phyloP scores from a whole-genome alignment of 2,888 invertebrate species.

The Beris chalybata region DNA sequence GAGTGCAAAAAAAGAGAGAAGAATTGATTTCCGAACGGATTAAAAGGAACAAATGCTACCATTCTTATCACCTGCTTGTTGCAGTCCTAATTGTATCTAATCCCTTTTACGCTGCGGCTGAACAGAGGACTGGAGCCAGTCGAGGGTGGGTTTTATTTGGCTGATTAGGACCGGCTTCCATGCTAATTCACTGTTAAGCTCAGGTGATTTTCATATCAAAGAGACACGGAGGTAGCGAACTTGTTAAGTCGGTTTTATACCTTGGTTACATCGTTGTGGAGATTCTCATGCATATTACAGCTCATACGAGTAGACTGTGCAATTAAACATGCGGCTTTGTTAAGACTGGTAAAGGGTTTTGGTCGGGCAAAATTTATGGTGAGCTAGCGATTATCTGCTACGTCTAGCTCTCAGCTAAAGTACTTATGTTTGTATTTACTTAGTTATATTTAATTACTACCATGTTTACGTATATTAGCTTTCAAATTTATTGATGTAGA shows the following conservation, averaged over 20 bases:
- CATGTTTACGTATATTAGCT: too few relatives aligned
- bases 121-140: conserved; percentile 3
- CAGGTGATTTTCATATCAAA: conserved; percentile 28
- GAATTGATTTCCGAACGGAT: conserved; percentile 5
- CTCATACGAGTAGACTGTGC: neutral
- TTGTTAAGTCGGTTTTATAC: too few relatives aligned
- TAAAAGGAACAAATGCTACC: conserved; percentile 11
- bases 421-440: too few relatives aligned
- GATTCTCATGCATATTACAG: neutral
- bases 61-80: conserved; percentile 26
- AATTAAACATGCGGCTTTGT: conserved; percentile 15
- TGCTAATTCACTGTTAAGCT: conserved; percentile 25
- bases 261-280: too few relatives aligned
- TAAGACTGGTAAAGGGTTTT: neutral
- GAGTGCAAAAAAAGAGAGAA: neutral
- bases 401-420: too few relatives aligned
- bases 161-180: conserved; percentile 15
- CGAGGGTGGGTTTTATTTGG: conserved; percentile 10
- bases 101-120: conserved; percentile 9
- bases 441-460: too few relatives aligned
- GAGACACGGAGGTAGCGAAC: neutral
- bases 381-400: conserved; percentile 6
- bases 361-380: conserved; percentile 14
- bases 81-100: conserved; percentile 26
- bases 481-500: too few relatives aligned